These are phyloP conservation scores for Coelinius sp. DNA, from an alignment of 2,888 invertebrate species.

Conservation along the genomic window DNA sequence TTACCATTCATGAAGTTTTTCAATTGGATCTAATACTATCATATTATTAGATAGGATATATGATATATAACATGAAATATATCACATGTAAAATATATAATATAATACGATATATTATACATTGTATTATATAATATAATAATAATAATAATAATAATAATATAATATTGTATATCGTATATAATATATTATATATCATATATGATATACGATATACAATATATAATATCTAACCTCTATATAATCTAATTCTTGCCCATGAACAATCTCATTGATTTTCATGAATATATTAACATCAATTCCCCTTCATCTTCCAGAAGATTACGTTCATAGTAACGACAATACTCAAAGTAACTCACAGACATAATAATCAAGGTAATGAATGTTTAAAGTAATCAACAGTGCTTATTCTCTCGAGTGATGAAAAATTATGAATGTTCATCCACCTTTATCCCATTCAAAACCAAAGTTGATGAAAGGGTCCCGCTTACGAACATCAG, in stretches of 20 bases:
- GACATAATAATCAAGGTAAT: not conserved
- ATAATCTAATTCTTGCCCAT: not conserved
- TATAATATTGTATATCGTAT: no score
- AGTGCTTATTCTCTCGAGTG: not conserved
- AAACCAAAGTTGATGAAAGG: not conserved
- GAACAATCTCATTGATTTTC: not conserved
- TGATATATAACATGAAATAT: no score
- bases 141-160: no score
- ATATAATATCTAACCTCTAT: no score
- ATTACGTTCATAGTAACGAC: not conserved
- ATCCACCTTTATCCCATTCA: not conserved
- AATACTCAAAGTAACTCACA: not conserved
- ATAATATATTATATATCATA: no score
- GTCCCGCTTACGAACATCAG: not conserved
- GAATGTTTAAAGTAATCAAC: constrained; percentile 9
- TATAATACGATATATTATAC: no score
- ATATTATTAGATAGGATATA: no score
- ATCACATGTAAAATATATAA: no score
- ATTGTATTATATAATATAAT: no score
- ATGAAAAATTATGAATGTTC: not conserved
- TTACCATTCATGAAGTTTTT: no score
- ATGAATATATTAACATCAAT: constrained; percentile 2
- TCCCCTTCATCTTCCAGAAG: not conserved
- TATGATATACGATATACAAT: no score
- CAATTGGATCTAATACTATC: no score